These are phyloP conservation scores for Phengaris alcon DNA, from an alignment of 2,888 invertebrate genomes.

Conservation along the genomic window DNA sequence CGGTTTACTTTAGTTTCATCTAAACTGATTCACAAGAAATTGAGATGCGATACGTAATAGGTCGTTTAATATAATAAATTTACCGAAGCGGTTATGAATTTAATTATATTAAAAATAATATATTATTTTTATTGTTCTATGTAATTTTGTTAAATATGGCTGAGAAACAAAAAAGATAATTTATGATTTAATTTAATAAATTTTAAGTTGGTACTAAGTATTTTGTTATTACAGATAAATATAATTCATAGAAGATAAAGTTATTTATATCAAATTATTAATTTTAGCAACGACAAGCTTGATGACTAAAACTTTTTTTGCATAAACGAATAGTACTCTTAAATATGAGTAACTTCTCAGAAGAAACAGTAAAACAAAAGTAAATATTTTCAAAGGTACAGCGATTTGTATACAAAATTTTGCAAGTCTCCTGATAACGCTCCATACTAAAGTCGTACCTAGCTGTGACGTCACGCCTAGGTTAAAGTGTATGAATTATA, in stretches of 20 bases:
- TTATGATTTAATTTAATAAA: not conserved
- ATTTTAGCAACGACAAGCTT: not conserved
- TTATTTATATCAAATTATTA: not conserved
- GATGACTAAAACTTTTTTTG: too few species aligned
- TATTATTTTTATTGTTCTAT: not conserved
- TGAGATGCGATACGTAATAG: conserved; percentile 7
- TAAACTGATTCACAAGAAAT: conserved; percentile 9
- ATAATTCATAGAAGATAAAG: not conserved
- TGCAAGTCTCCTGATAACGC: too few species aligned
- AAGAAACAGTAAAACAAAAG: too few species aligned
- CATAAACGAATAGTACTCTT: too few species aligned
- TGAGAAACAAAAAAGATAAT: not conserved
- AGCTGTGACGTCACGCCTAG: too few species aligned
- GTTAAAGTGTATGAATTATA: too few species aligned
- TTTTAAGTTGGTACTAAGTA: not conserved
- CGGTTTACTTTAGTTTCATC: not conserved
- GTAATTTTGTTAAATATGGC: not conserved
- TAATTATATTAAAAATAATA: conserved; percentile 1
- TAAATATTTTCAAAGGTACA: too few species aligned
- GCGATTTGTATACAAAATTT: too few species aligned
- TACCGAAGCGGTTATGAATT: not conserved
- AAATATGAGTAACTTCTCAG: too few species aligned
- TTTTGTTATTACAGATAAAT: not conserved
- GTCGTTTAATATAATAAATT: conserved; percentile 1
- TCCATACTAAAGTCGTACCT: too few species aligned